phyloP scores from a whole-genome alignment of 1,140 invertebrate species.

The Ptiloglossa arizonensis region DNA sequence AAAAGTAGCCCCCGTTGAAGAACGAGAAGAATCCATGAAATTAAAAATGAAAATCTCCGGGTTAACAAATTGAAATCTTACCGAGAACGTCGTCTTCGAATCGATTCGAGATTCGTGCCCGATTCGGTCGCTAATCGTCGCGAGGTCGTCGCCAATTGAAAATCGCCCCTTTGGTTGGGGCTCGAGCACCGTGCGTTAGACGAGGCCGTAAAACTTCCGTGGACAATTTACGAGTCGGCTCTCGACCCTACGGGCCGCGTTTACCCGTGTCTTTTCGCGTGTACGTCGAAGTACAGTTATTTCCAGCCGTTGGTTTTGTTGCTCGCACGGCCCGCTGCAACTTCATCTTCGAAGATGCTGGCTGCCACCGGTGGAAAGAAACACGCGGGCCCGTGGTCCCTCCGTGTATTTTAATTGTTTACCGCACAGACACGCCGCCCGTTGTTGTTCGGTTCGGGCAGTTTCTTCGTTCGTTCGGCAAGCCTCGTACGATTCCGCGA shows the following conservation, averaged over 20 bases:
- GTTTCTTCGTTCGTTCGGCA: conserved; percentile 36
- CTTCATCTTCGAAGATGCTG: conserved; percentile 51
- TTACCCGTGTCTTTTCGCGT: conserved; percentile 34
- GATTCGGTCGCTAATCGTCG: neutral
- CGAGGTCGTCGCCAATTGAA: conserved; percentile 11
- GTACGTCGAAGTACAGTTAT: conserved; percentile 58
- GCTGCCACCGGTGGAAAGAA: neutral
- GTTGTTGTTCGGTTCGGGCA: conserved; percentile 20
- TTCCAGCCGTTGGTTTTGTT: conserved; percentile 49
- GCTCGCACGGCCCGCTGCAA: conserved; percentile 28
- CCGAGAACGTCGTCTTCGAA: no score
- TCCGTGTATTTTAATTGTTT: conserved; percentile 64
- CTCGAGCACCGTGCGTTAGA: conserved; percentile 34
- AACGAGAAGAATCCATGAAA: no score
- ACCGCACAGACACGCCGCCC: conserved; percentile 43
- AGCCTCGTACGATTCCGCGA: conserved; percentile 70
- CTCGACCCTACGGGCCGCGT: conserved; percentile 33
- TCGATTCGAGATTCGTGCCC: no score
- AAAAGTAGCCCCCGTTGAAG: no score
- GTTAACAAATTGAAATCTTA: no score
- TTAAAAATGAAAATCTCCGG: no score
- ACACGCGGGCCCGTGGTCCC: neutral
- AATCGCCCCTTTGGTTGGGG: neutral
- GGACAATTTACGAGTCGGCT: conserved; percentile 56
- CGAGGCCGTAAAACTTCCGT: conserved; percentile 31